Percentiles rank a stretch among this genome's conserved stretches.
These are phyloP conservation scores for Gila orcuttii DNA, from an alignment of 2,113 vertebrate species.

Conservation along the genomic window DNA sequence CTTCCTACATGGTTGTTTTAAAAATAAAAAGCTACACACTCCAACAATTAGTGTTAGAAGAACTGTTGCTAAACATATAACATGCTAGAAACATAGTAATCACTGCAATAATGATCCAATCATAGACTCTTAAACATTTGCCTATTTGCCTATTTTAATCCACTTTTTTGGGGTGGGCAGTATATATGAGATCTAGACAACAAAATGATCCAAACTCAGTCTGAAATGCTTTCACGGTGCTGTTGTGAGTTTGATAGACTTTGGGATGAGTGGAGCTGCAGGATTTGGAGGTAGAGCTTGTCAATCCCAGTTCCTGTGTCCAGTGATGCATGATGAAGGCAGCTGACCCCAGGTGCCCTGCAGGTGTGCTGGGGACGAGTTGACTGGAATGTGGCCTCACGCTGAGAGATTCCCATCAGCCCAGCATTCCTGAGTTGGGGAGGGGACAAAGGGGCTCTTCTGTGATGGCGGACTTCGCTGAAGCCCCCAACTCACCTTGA, in stretches of 20 bases:
- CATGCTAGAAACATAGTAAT: too few relatives aligned
- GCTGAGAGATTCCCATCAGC: slow-evolving; percentile 72
- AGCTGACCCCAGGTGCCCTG: slow-evolving; percentile 76
- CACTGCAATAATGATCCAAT: too few relatives aligned
- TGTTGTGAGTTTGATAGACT: slow-evolving; percentile 20
- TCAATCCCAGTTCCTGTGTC: slow-evolving; percentile 25
- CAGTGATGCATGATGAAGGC: slow-evolving; percentile 54
- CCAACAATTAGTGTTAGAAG: too few relatives aligned
- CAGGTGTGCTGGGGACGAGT: slow-evolving; percentile 73
- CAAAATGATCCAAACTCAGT: background rate
- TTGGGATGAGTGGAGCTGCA: background rate
- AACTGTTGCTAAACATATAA: too few relatives aligned
- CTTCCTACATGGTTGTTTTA: too few relatives aligned
- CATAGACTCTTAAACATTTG: too few relatives aligned
- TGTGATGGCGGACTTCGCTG: slow-evolving; percentile 32
- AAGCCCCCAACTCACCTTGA: slow-evolving; percentile 47
- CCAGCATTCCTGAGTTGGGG: slow-evolving; percentile 68
- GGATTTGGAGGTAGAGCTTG: slow-evolving; percentile 11
- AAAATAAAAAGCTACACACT: too few relatives aligned
- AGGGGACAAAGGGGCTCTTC: slow-evolving; percentile 53
- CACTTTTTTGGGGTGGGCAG: too few relatives aligned
- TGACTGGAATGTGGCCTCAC: slow-evolving; percentile 67
- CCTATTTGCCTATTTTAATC: too few relatives aligned
- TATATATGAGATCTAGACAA: background rate
- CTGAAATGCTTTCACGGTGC: background rate